A percentile compares a stretch with the other conserved stretches of the same genome.
These are phyloP conservation scores for Bruchidius siliquastri DNA, from an alignment of 2,888 invertebrate genomes.

Conservation along the genomic window DNA sequence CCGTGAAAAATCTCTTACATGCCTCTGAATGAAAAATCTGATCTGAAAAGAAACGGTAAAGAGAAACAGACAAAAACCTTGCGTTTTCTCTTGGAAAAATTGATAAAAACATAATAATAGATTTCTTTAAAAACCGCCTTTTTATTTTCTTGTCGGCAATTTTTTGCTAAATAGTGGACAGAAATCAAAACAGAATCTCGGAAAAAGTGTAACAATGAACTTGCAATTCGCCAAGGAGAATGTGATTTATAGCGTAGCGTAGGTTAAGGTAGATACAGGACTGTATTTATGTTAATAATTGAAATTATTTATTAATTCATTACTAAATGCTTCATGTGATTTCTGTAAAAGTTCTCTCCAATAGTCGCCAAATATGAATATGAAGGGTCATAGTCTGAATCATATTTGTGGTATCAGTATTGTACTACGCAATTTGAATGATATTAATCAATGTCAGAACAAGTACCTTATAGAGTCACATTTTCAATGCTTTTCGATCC, in stretches of 20 bases:
- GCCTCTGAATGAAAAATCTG: background rate
- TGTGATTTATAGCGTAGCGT: background rate
- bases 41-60: background rate
- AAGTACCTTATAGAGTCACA: no score
- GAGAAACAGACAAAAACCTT: background rate
- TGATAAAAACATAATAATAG: background rate
- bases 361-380: no score
- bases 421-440: no score
- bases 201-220: background rate
- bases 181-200: background rate
- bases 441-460: no score
- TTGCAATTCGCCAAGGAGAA: background rate
- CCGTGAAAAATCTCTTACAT: background rate
- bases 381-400: no score
- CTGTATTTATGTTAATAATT: background rate
- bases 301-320: background rate
- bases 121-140: background rate
- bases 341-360: no score
- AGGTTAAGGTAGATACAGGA: background rate
- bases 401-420: no score
- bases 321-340: no score
- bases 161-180: background rate
- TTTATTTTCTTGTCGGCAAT: background rate
- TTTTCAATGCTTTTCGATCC: no score
- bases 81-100: no score